These are phyloP conservation scores for Vulpes lagopus DNA, from an alignment of 2,113 vertebrate species.

Conservation along the genomic window DNA sequence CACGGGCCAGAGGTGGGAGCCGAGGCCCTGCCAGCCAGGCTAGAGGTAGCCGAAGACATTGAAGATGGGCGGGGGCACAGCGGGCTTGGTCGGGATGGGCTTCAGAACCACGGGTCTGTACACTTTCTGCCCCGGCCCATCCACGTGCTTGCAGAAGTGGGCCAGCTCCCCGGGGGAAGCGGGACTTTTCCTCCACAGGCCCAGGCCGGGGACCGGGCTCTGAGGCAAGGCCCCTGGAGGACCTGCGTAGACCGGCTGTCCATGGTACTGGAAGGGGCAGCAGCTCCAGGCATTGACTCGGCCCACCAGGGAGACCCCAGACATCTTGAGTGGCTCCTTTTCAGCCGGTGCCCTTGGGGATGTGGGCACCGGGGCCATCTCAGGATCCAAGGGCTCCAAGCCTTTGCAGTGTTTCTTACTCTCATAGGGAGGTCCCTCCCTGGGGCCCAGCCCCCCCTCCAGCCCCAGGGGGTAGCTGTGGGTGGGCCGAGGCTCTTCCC, in stretches of 20 bases:
- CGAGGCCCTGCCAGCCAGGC: neutral
- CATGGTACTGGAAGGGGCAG: conserved; percentile 94
- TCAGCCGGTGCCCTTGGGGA: conserved; percentile 75
- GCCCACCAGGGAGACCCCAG: conserved; percentile 85
- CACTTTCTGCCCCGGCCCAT: conserved; percentile 86
- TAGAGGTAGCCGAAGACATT: conserved; percentile 97
- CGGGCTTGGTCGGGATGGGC: conserved; percentile 97
- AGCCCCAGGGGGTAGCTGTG: conserved; percentile 82
- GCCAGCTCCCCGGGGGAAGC: conserved; percentile 84
- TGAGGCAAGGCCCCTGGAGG: conserved; percentile 88
- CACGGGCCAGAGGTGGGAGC: neutral
- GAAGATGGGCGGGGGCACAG: conserved; percentile 92
- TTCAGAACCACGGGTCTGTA: conserved; percentile 95
- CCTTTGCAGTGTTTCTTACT: conserved; percentile 89
- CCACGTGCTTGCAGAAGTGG: conserved; percentile 86
- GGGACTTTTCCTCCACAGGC: conserved; percentile 90
- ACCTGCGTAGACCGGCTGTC: conserved; percentile 91
- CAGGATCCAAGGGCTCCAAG: conserved; percentile 69
- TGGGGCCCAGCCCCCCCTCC: conserved; percentile 78
- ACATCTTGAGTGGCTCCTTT: conserved; percentile 87
- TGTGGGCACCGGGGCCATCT: conserved; percentile 57
- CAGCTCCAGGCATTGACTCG: conserved; percentile 90
- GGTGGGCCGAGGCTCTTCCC: conserved; percentile 95
- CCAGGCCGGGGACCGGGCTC: conserved; percentile 85
- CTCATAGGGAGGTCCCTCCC: conserved; percentile 80